Percentiles rank a stretch among this genome's conserved stretches.
These are phyloP conservation scores for Acanthis flammea DNA, from an alignment of 2,797 vertebrate genomes.

Conservation along the genomic window DNA sequence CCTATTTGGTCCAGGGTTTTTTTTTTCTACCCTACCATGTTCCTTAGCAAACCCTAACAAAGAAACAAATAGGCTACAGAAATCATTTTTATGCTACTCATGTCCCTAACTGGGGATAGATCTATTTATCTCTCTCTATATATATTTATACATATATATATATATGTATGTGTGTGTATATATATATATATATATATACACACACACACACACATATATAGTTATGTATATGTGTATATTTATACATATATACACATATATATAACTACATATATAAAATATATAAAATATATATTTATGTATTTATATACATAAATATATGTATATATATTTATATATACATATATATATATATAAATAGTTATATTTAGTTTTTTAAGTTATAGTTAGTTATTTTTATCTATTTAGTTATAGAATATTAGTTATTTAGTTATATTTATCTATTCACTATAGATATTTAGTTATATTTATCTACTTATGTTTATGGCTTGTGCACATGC, in stretches of 20 bases:
- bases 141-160: background rate
- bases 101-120: background rate
- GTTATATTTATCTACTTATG: background rate
- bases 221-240: background rate
- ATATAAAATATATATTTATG: no score
- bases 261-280: no score
- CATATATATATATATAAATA: background rate
- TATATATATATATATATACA: background rate
- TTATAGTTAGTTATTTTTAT: no score
- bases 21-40: background rate
- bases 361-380: no score
- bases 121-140: background rate
- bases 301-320: no score
- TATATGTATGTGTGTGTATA: no score
- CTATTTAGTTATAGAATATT: no score
- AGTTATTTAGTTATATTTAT: no score
- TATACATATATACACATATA: no score
- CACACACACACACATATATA: background rate
- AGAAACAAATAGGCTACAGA: background rate
- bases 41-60: background rate
- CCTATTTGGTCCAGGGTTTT: background rate
- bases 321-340: no score
- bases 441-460: background rate
- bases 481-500: background rate
- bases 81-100: background rate